phyloP scores from a whole-genome alignment of 1,140 invertebrate species.

The Papilio helenus region DNA sequence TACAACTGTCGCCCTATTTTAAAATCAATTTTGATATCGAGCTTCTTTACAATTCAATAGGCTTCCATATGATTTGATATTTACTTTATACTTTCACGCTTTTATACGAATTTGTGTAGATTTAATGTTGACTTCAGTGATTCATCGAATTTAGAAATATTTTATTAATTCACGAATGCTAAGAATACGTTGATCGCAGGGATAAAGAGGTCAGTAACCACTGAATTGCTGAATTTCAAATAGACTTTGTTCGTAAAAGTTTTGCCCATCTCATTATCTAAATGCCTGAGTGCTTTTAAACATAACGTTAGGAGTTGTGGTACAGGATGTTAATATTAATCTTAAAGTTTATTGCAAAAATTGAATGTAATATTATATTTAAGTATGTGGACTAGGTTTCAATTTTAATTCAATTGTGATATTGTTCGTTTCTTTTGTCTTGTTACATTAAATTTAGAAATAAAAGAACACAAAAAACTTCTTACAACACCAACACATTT shows the following conservation, averaged over 20 bases:
- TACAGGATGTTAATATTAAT: background rate
- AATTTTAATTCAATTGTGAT: background rate
- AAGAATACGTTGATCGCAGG: background rate
- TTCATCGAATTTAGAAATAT: background rate
- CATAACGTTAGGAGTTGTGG: background rate
- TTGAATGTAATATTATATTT: too few species aligned
- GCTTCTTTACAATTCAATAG: background rate
- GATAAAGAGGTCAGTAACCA: background rate
- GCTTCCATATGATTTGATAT: background rate
- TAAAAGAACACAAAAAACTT: background rate
- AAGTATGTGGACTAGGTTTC: background rate
- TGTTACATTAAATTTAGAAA: background rate
- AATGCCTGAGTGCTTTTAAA: background rate
- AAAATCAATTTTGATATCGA: too few species aligned
- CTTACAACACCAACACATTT: background rate
- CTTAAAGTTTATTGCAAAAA: background rate
- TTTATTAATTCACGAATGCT: background rate
- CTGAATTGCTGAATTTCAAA: background rate
- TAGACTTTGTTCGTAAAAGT: slow-evolving; percentile 6
- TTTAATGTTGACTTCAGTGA: background rate
- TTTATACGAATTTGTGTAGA: background rate
- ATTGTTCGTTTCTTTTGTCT: background rate
- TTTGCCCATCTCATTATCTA: background rate
- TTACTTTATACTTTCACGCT: background rate
- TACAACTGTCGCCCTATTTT: too few species aligned